Evolutionary conservation across 1,140 invertebrate genomes (phyloP), one percentile per base, ranked within the genome.

Genomic region (Solenopsis fugax): DNA sequence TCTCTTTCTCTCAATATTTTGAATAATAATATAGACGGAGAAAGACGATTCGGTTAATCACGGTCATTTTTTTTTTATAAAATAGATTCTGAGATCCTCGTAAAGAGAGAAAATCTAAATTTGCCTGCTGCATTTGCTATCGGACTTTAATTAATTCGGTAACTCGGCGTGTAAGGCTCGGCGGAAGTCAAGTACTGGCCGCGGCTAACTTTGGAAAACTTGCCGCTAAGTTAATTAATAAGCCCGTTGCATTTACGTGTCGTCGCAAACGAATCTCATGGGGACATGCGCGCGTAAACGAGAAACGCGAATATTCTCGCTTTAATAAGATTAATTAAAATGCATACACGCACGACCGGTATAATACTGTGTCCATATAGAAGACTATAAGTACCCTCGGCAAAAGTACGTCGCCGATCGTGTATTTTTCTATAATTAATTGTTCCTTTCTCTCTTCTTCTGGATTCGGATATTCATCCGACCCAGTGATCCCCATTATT

Each of bases 311-410:
- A 54, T 12, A 21, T 29, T 56, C 29, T 58, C 21, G 48, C 21
- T 65, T 85, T 37, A 48, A n/a, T 54, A 56, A 29, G 73, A 81
- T 69, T 86, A 86, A 80, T 60, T 80, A 80, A 80, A 86, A 69
- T 50, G 41, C n/a, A 52, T n/a, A 52, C 24, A 45, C 34, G 41
- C 41, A 24, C 64, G 76, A 67, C 24, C 34, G 60, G 52, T 71
- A 34, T 86, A 86, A 86, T 86, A 86, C 76, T 86, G 85, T 60
- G 64, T 82, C 45, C 64, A 37, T 60, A 69, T 45, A 81, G 67
- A 54, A 86, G 64, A 81, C 41, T 29, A 64, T 67, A 86, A 81
- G 52, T 82, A 82, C 21, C 16, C 16, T 81, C 41, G 76, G 64
- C 50, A 18, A 69, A 71, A 81, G 50, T 56, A 45, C 50, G 13